A percentile compares a stretch with the other conserved stretches of the same genome.
Evolutionary conservation across 1,140 invertebrate species (phyloP).

Genomic region (Planococcus citri): DNA sequence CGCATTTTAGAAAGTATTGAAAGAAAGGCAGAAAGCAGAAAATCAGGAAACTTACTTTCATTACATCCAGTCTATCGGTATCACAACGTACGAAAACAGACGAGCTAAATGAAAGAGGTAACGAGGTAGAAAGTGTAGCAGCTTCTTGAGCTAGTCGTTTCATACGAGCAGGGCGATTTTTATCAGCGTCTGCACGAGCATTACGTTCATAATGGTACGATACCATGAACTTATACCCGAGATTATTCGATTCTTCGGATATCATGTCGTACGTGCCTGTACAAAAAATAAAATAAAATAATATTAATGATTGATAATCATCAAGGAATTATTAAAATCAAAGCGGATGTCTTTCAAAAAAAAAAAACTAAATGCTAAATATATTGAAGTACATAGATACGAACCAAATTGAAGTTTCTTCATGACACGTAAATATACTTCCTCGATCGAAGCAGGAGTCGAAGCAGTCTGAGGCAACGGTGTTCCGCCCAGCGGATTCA

Average conservation of each 20-base stretch:
- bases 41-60: conserved; percentile 81
- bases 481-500: conserved; percentile 33
- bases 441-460: conserved; percentile 43
- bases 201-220: conserved; percentile 86
- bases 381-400: too few relatives aligned
- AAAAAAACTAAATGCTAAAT: too few relatives aligned
- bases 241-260: conserved; percentile 49
- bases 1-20: too few relatives aligned
- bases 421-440: conserved; percentile 74
- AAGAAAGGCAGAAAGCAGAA: neutral
- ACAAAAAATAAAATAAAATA: conserved; percentile 29
- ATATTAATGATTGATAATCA: too few relatives aligned
- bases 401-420: conserved; percentile 76
- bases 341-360: too few relatives aligned
- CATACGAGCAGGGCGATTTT: conserved; percentile 70
- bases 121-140: conserved; percentile 82
- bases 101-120: conserved; percentile 86
- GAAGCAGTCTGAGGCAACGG: conserved; percentile 36
- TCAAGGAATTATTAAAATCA: too few relatives aligned
- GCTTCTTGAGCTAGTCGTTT: conserved; percentile 90
- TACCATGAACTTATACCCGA: conserved; percentile 67
- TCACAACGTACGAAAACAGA: conserved; percentile 93
- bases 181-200: conserved; percentile 68
- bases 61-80: conserved; percentile 82
- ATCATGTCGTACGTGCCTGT: conserved; percentile 88